Evolutionary conservation across 1,140 invertebrate species (phyloP), one percentile per base, ranked within the genome.

Genomic region (Ridgeia piscesae): DNA sequence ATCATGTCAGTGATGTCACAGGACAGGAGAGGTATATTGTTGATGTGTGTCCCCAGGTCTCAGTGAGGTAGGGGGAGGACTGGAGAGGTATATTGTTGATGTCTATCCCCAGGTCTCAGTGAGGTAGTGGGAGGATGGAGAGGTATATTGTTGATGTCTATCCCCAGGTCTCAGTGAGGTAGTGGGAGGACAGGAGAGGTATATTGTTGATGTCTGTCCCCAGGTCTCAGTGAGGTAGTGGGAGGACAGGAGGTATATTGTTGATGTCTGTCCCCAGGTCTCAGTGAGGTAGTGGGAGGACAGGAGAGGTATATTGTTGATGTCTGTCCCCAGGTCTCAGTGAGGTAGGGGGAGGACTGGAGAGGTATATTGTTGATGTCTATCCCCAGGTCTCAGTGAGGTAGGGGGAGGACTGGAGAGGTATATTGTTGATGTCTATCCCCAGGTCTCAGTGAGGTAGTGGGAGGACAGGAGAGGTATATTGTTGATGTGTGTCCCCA

Each of bases 261-360:
- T 21, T 50, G 48, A 50, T 50, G 48, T 50, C 21, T n/a, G n/a
- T 17, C 77, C 33, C 48, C 88, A 88, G 77, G 77, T 92, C 50
- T 88, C 77, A 96, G 96, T 95, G 97, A 97, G 97, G 99, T 99
- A 11, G 98, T 99, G 50, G 98, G 98, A 89, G 99, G 98, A 89
- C 97, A 99, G 34, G 99, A 42, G 42, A 42, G 27, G 58, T 77
- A 77, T 77, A 77, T 77, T 77, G 27, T 31, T 77, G 6, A 77
- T 77, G 58, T 77, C 27, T 17, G 11, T 42, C 77, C 33, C 77
- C 42, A 42, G 42, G 42, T 94, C 94, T 97, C 14, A 96, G 96
- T 95, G 97, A 97, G 97, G 99, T 99, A 11, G 98, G 99, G 50
- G 98, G 98, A 89, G 99, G 98, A 90, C 97, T 99, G 34, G 99